These are phyloP conservation scores for Nephrotoma appendiculata DNA, from an alignment of 2,888 invertebrate genomes.

Conservation along the genomic window DNA sequence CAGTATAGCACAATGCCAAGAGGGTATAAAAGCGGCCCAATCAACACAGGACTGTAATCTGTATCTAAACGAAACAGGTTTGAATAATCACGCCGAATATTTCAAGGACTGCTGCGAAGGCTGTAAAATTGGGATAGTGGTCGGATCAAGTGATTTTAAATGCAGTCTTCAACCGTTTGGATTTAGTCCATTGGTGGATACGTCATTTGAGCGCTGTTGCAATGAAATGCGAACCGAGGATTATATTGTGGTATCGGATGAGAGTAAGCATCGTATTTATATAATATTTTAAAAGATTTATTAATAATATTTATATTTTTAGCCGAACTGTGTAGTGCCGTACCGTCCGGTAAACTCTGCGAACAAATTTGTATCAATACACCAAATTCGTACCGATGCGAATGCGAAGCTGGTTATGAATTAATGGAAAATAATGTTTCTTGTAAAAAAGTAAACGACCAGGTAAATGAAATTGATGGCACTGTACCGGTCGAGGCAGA, in stretches of 20 bases:
- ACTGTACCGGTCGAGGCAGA: neutral
- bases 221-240: conserved; percentile 15
- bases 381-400: conserved; percentile 38
- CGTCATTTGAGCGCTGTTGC: conserved; percentile 48
- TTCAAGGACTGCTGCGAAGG: conserved; percentile 45
- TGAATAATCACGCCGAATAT: conserved; percentile 18
- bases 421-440: conserved; percentile 37
- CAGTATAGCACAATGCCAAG: conserved; percentile 27
- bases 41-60: conserved; percentile 18
- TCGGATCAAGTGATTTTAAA: conserved; percentile 35
- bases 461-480: neutral
- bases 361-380: conserved; percentile 42
- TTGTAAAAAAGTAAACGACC: conserved; percentile 19
- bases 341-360: conserved; percentile 29
- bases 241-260: neutral
- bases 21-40: conserved; percentile 24
- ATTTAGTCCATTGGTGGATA: conserved; percentile 43
- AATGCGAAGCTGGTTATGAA: conserved; percentile 34
- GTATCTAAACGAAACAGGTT: conserved; percentile 16
- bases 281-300: neutral
- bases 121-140: conserved; percentile 46
- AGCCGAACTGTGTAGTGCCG: neutral
- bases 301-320: neutral
- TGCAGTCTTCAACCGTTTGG: conserved; percentile 39
- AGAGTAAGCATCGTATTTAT: neutral